Conservation (phyloP, 2,797 vertebrate genomes). For the Ciconia nigra region DNA sequence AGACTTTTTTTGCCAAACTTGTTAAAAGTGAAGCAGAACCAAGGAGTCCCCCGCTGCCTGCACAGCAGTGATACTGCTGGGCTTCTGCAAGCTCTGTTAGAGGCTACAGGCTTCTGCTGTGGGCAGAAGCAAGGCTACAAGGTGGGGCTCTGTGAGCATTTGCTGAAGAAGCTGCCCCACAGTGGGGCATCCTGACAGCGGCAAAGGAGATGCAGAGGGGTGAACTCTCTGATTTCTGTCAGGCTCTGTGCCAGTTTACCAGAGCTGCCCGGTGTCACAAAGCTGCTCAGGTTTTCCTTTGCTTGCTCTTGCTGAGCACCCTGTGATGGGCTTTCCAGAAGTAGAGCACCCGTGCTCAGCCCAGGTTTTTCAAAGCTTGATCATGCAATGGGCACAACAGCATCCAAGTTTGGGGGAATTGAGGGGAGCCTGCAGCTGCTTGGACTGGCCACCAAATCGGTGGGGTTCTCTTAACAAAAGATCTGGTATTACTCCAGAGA, state of each 20-base stretch:
- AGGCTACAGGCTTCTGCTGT: not conserved
- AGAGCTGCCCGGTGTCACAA: not conserved
- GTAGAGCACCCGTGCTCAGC: not conserved
- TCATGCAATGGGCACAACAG: fast-evolving
- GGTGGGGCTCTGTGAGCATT: not conserved
- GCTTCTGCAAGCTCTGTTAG: not conserved
- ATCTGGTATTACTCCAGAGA: not conserved
- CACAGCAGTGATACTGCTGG: not conserved
- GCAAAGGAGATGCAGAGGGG: not conserved
- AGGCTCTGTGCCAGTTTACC: not conserved
- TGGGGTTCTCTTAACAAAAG: not conserved
- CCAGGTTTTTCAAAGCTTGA: not conserved
- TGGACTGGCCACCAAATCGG: fast-evolving
- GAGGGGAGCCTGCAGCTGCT: fast-evolving
- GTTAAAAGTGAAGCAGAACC: not conserved
- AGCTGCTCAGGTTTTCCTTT: not conserved
- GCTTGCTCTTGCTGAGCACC: not conserved
- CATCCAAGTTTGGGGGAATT: fast-evolving
- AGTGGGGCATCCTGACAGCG: not conserved
- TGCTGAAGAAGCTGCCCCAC: not conserved
- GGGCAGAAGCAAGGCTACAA: not conserved
- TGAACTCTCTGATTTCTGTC: not conserved
- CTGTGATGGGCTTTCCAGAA: not conserved
- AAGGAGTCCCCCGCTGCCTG: not conserved
- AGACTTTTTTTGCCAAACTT: not conserved